Evolutionary conservation across 2,113 vertebrate genomes (phyloP), one percentile per base, ranked within the genome.

Genomic region (Fulica atra): DNA sequence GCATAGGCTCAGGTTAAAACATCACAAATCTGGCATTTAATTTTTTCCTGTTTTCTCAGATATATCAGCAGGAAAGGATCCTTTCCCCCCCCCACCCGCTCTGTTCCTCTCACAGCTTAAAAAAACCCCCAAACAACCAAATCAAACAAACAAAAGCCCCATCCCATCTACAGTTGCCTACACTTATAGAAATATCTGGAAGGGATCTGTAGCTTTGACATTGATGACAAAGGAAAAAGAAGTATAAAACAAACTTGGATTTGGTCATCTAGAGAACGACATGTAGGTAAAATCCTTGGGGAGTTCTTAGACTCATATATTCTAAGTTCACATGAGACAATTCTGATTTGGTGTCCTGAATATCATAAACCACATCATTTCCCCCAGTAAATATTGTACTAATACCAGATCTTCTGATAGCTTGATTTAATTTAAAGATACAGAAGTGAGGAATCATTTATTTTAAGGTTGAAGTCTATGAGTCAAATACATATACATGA

Each of bases 1-100:
- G 80, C 74, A 73, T 4, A 85, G 59, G 63, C 36, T 94, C 63
- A 84, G 59, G 71, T 85, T 91, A 89, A 87, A 94, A 95, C 46
- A 23, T 63, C 56, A 46, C 57, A 78, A 82, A 89, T 71, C 28
- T 94, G 54, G 46, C 35, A 35, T 78, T 76, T 56, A 6, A 20
- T 78, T 93, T 91, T 84, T 88, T 65, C 29, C 82, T 85, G 10
- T 74, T 89, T 91, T 33, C 26, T 88, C 8, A 81, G 46, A 88
- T 86, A 51, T 9, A 59, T 29, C 36, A 68, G 1, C 50, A 66
- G 6, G 6, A 91, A 80, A 70, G 8, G 8, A 53, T 56, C 7
- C 0, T 36, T 2, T 3, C 8, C 16, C 11, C 11, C 48, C 21
- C 21, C 48, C 11, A 20, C 21, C 21, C 48, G 56, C 16, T 65